These are phyloP conservation scores for Haliclystus octoradiatus DNA, from an alignment of 30 jellyfish, hydroid and myxozoan species.

Conservation along the genomic window DNA sequence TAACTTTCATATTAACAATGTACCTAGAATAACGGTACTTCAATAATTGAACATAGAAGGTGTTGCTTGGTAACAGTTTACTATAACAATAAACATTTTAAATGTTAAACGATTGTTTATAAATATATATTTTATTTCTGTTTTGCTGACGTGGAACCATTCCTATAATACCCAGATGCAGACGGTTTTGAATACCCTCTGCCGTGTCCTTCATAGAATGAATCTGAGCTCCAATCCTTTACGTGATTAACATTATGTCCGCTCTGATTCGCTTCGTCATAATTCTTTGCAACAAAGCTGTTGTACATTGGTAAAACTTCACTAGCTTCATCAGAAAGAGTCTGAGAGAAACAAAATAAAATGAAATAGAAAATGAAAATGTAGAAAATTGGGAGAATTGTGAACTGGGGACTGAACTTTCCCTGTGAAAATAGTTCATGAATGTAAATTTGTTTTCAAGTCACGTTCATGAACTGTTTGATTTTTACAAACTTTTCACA, in stretches of 20 bases:
- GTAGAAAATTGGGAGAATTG: no score
- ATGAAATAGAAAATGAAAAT: not conserved
- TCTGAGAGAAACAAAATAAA: slow-evolving; percentile 32
- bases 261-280: slow-evolving; percentile 72
- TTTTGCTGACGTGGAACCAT: not conserved
- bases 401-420: no score
- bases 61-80: no score
- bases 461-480: not conserved
- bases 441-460: not conserved
- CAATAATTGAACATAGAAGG: no score
- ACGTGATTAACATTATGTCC: slow-evolving; percentile 33
- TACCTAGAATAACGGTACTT: no score
- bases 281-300: slow-evolving; percentile 88
- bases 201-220: slow-evolving; percentile 84
- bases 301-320: slow-evolving; percentile 94
- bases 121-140: not conserved
- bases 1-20: no score
- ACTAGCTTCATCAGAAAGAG: slow-evolving; percentile 88
- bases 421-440: no score
- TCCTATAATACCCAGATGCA: not conserved
- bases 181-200: not conserved
- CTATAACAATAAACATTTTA: no score
- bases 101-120: no score
- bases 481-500: not conserved
- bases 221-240: slow-evolving; percentile 91